These are phyloP conservation scores for Neotoxoptera formosana DNA, from an alignment of 1,140 invertebrate species.

Conservation along the genomic window DNA sequence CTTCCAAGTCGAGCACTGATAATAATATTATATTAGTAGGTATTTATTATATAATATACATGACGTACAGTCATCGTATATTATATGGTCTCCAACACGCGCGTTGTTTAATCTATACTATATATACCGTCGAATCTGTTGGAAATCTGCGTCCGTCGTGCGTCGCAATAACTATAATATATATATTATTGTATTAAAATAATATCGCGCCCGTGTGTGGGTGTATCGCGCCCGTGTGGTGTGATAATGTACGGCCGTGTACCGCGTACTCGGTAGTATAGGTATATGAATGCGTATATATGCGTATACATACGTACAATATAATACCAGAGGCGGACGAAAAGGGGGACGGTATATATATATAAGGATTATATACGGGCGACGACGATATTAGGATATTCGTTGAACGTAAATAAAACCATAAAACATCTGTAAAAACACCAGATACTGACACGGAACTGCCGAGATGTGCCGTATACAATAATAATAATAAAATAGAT, in stretches of 20 bases:
- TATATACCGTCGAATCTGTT: not conserved
- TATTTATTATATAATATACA: too few relatives aligned
- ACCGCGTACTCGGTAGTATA: not conserved
- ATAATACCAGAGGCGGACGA: not conserved
- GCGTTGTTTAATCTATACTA: conserved; percentile 8
- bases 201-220: not conserved
- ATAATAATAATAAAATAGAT: conserved; percentile 43
- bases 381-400: conserved; percentile 16
- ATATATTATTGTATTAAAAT: not conserved
- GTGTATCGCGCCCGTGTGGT: not conserved
- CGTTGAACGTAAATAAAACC: conserved; percentile 52
- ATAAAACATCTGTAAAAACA: conserved; percentile 53
- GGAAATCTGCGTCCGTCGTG: not conserved
- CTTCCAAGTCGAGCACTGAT: too few relatives aligned
- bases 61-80: too few relatives aligned
- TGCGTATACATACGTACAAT: too few relatives aligned
- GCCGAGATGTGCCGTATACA: not conserved
- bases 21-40: not conserved
- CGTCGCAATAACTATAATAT: not conserved
- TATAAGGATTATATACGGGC: too few relatives aligned
- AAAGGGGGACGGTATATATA: not conserved
- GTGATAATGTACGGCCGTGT: too few relatives aligned
- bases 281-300: too few relatives aligned
- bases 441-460: conserved; percentile 30
- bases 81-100: not conserved